Conservation (phyloP, 2,888 invertebrate species). For the Latrodectus elegans region DNA sequence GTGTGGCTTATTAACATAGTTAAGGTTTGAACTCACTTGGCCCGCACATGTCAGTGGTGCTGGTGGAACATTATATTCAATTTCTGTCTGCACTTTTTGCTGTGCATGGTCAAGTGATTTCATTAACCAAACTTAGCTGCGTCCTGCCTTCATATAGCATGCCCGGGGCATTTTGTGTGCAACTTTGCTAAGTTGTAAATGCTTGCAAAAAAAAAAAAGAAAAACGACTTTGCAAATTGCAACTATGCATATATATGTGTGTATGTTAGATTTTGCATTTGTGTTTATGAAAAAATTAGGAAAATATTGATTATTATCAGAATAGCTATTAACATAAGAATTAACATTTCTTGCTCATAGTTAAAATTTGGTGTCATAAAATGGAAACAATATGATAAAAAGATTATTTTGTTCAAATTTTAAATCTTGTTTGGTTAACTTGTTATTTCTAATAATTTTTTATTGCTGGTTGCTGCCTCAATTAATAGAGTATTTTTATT, state of each 20-base stretch:
- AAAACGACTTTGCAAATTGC: conserved; percentile 21
- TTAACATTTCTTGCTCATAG: too few species aligned
- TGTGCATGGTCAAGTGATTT: conserved; percentile 52
- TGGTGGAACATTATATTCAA: background rate
- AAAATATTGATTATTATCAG: background rate
- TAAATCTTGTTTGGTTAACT: background rate
- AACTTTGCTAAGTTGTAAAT: conserved; percentile 38
- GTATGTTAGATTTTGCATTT: conserved; percentile 54
- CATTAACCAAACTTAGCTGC: conserved; percentile 62
- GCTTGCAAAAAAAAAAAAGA: conserved; percentile 25
- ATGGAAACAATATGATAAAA: too few species aligned
- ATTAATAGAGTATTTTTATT: background rate
- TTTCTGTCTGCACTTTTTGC: background rate
- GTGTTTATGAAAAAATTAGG: conserved; percentile 59
- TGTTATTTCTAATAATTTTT: too few species aligned
- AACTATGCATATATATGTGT: conserved; percentile 43
- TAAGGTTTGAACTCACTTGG: conserved; percentile 54
- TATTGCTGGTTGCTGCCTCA: conserved; percentile 60
- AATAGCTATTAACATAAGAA: background rate
- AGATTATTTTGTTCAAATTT: background rate
- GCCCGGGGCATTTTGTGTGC: conserved; percentile 55
- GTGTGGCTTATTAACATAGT: conserved; percentile 54
- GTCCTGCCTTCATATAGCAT: conserved; percentile 67
- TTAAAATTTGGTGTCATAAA: too few species aligned
- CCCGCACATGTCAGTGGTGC: background rate